These are phyloP conservation scores for Machimus rusticus DNA, from an alignment of 2,888 invertebrate species.

Conservation along the genomic window DNA sequence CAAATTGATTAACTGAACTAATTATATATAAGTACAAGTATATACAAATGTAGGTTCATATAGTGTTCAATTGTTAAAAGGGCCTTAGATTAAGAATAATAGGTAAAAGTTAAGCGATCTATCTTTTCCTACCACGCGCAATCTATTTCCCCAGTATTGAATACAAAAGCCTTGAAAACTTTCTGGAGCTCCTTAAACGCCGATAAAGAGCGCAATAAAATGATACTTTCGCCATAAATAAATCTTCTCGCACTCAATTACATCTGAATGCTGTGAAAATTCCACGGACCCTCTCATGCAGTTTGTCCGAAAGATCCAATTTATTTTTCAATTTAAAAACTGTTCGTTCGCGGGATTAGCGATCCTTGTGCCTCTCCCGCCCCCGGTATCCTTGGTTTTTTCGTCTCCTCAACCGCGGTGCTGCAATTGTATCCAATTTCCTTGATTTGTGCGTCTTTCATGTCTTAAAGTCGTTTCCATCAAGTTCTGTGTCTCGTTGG, in stretches of 20 bases:
- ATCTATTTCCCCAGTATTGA: neutral
- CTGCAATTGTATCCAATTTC: constrained; percentile 51
- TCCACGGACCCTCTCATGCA: neutral
- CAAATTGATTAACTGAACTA: too few species aligned
- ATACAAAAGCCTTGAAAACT: neutral
- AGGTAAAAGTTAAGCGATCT: neutral
- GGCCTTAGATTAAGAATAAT: neutral
- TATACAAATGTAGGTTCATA: too few species aligned
- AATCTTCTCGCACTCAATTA: constrained; percentile 52
- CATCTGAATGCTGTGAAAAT: constrained; percentile 47
- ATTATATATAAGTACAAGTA: too few species aligned
- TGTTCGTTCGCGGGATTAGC: neutral
- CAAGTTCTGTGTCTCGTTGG: constrained; percentile 48
- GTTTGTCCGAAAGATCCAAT: constrained; percentile 35
- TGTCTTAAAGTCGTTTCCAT: constrained; percentile 52
- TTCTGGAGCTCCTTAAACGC: neutral
- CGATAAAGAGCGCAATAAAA: neutral
- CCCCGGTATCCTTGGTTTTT: constrained; percentile 32
- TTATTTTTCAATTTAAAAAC: constrained; percentile 42
- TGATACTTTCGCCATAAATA: constrained; percentile 47
- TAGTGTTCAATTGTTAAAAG: too few species aligned
- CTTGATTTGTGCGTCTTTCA: constrained; percentile 52
- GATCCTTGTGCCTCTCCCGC: neutral
- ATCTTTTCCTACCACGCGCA: neutral
- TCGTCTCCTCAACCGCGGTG: constrained; percentile 20